These are phyloP conservation scores for Aphis craccivora DNA, from an alignment of 1,140 invertebrate species.

Conservation along the genomic window DNA sequence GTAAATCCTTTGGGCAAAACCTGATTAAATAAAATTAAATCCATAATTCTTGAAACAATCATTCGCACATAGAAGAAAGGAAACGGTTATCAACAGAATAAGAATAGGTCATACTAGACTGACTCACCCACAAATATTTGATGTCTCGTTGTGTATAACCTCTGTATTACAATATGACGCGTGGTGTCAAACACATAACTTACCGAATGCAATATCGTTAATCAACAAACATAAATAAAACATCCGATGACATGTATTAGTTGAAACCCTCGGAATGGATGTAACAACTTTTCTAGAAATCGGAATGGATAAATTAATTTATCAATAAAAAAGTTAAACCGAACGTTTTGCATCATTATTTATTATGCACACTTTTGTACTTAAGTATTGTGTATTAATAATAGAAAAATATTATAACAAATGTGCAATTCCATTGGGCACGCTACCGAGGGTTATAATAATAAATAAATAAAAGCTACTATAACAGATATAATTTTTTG, in stretches of 20 bases:
- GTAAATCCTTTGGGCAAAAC: too few species aligned
- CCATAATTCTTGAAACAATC: neutral
- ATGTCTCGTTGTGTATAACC: neutral
- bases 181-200: too few species aligned
- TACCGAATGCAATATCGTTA: neutral
- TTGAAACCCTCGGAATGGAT: neutral
- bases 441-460: neutral
- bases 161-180: neutral
- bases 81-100: neutral
- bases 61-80: neutral
- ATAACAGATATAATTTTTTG: too few species aligned
- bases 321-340: neutral
- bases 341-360: neutral
- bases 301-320: neutral
- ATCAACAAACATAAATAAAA: neutral
- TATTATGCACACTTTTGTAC: neutral
- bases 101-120: neutral
- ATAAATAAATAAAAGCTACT: neutral
- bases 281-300: neutral
- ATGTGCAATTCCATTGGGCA: neutral
- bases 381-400: neutral
- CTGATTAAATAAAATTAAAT: neutral
- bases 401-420: neutral
- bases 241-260: neutral
- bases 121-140: neutral